A percentile compares a stretch with the other conserved stretches of the same genome.
These are phyloP conservation scores for Apus apus DNA, from an alignment of 2,113 vertebrate species.

Conservation along the genomic window DNA sequence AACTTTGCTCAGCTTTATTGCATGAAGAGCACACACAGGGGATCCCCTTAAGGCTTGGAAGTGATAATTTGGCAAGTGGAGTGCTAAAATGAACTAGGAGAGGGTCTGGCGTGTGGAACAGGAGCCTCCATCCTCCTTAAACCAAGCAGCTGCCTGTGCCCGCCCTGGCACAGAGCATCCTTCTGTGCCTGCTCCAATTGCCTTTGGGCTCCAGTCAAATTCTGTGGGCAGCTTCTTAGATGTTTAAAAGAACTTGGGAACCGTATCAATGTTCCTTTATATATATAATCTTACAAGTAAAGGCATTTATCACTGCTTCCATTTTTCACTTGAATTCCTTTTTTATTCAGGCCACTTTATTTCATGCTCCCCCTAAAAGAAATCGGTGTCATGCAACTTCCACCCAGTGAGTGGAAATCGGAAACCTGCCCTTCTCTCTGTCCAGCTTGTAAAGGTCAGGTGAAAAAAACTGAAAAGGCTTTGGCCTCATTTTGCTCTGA, in stretches of 20 bases:
- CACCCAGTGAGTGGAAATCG: accelerated
- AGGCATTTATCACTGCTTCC: background rate
- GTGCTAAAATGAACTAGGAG: background rate
- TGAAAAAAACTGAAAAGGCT: background rate
- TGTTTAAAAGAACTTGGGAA: background rate
- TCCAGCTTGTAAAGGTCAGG: background rate
- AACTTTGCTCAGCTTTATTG: background rate
- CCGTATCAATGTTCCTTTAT: background rate
- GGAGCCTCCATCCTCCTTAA: background rate
- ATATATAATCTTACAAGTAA: background rate
- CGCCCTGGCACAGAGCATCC: background rate
- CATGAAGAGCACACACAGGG: background rate
- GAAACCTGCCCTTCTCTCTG: background rate
- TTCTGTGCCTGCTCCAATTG: background rate
- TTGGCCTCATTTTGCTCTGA: background rate
- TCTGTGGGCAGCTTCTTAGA: background rate
- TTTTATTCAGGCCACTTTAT: background rate
- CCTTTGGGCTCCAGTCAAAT: background rate
- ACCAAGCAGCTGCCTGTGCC: accelerated
- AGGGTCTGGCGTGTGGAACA: background rate
- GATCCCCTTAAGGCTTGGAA: background rate
- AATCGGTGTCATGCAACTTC: background rate
- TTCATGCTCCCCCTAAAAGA: background rate
- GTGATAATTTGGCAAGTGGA: background rate
- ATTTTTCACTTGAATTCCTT: background rate